Base-by-base conservation (phyloP, 1,140 invertebrate species). In the Manduca sexta region DNA sequence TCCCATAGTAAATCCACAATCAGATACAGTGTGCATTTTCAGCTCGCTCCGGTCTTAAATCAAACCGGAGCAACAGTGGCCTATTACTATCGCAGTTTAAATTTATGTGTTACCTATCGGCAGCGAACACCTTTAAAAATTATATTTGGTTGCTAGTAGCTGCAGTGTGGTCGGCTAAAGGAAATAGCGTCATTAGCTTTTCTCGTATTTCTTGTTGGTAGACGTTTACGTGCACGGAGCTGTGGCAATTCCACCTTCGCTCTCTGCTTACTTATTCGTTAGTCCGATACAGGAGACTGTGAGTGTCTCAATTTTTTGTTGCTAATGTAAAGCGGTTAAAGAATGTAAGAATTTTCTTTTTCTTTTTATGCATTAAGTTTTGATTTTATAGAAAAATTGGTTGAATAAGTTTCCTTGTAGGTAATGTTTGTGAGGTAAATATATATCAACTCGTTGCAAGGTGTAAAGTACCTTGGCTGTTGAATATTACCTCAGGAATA, bases 141-240 rank as follows among this genome's bases (percentile, higher is more conserved):
- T 74, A 81, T 74, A 76, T 75, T 79, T 78, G 60, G 57, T 60
- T n/a, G n/a, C n/a, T 56, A 54, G 48, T 65, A 68, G 48, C 69
- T 74, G 71, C 78, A 77, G 31, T 75, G 72, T 75, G 61, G 75
- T 49, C 45, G 64, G 56, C 42, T 58, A 52, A 61, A 77, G 79
- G 77, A 84, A 84, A 83, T 83, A 62, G 71, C 67, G 63, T 84
- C 81, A 83, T 84, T 84, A 83, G 71, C 60, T 75, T 75, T 74
- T 72, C 74, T 70, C 69, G 71, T 78, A 78, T 76, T 78, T 78
- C 71, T 82, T 70, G 43, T 50, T 18, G 40, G 21, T 31, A 10
- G 26, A 43, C 41, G 30, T 43, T 43, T 31, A 43, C 21, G 41
- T n/a, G 41, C 11, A 10, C 16, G 33, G 8, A 35, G n/a, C 5